Evolutionary conservation across 2,113 vertebrate genomes (phyloP), one percentile per base, ranked within the genome.

Genomic region (Rhinolophus ferrumequinum): DNA sequence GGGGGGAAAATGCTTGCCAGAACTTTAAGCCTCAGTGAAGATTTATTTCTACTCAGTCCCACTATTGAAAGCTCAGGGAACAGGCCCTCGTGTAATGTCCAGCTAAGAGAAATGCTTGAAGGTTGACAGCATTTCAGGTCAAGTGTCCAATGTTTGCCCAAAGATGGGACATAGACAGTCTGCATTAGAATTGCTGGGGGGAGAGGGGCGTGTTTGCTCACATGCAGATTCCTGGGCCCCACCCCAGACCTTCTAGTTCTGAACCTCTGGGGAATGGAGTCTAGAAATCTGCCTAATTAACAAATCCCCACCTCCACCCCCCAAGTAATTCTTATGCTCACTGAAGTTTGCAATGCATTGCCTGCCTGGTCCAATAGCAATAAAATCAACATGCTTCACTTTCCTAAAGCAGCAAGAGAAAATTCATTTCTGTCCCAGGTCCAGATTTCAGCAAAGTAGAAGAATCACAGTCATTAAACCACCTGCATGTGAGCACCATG

Each of bases 331-430:
- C 28, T 44, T 72, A 10, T 47, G 50, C 33, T 58, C 33, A 24
- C 21, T 64, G 11, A 90, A 9, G 3, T 69, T 73, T 60, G 83
- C 58, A 80, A 89, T 75, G 41, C 76, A 66, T 44, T 12, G 22
- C 54, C 54, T 26, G 38, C n/a, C 67, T 33, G 9, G 10, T 73
- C 41, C 72, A 86, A 54, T 4, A 56, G 80, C 35, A 92, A 47
- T 30, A 70, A 86, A 87, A 58, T 22, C 92, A 91, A 62, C 67
- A 41, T 41, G 54, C 56, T 80, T 91, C 83, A 60, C 33, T 72
- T 41, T 33, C 77, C 70, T 95, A 35, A 72, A 84, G 24, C 62
- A 92, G n/a, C 38, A 92, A 90, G n/a, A 79, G 12, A 94, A 80
- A 79, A 84, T 6, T 77, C 50, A 77, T 38, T 77, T 92, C 50